Evolutionary conservation across 2,888 invertebrate species (phyloP).

Genomic region (Allolobophora icterica): DNA sequence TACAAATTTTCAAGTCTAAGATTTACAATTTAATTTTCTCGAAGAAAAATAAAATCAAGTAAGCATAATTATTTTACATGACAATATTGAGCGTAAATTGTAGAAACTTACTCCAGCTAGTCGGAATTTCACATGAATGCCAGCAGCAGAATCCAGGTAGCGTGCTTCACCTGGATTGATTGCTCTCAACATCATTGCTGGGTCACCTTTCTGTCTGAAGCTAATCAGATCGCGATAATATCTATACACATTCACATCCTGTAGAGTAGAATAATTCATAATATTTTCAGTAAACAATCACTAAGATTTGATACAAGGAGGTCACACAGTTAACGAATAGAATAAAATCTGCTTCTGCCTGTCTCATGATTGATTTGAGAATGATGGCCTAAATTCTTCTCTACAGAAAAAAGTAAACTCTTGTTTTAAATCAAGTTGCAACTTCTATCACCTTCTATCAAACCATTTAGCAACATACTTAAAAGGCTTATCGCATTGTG

Average conservation of each 20-base stretch:
- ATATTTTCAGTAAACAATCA: too few species aligned
- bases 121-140: conserved; percentile 63
- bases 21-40: not conserved
- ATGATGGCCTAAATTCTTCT: not conserved
- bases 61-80: not conserved
- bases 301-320: too few species aligned
- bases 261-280: conserved; percentile 39
- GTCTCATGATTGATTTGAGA: not conserved
- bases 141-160: conserved; percentile 62
- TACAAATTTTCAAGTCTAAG: not conserved
- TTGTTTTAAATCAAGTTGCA: not conserved
- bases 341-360: not conserved
- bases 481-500: not conserved
- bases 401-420: not conserved
- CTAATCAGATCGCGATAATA: conserved; percentile 65
- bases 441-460: not conserved
- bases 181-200: conserved; percentile 61
- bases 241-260: conserved; percentile 65
- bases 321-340: too few species aligned
- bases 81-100: not conserved
- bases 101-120: conserved; percentile 63
- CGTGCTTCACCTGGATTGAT: conserved; percentile 65
- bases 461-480: not conserved
- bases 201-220: conserved; percentile 63
- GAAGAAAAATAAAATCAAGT: not conserved